Evolutionary conservation across 2,888 invertebrate species (phyloP).

Genomic region (Agonopterix subpropinquella): DNA sequence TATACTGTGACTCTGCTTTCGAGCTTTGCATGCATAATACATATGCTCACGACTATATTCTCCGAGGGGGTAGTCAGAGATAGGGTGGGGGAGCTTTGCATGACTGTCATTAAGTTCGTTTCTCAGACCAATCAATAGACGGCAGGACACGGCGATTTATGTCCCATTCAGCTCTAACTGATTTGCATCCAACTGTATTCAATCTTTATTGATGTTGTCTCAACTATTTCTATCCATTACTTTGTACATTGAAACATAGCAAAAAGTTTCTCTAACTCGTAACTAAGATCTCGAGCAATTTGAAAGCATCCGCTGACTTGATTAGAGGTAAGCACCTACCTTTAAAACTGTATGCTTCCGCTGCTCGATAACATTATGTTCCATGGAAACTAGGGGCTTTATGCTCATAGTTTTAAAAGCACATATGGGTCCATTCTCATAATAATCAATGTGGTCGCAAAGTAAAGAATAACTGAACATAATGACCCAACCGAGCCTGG

Average conservation of each 20-base stretch:
- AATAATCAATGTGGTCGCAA: conserved; percentile 49
- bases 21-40: neutral
- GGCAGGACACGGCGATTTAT: conserved; percentile 3
- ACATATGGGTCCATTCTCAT: conserved; percentile 45
- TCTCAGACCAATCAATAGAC: conserved; percentile 1
- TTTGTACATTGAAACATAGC: no score
- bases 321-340: conserved; percentile 11
- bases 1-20: no score
- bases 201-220: neutral
- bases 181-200: conserved; percentile 8
- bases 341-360: conserved; percentile 4
- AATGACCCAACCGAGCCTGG: conserved; percentile 39
- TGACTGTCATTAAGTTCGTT: neutral
- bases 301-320: conserved; percentile 1
- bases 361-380: conserved; percentile 16
- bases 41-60: no score
- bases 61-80: no score
- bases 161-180: conserved; percentile 8
- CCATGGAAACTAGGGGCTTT: conserved; percentile 34
- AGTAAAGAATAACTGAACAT: conserved; percentile 51
- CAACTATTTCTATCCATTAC: no score
- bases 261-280: no score
- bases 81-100: no score
- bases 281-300: conserved; percentile 1
- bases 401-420: conserved; percentile 21